Evolutionary conservation across 2,113 vertebrate species (phyloP).

Genomic region (Ancistrus triradiatus): DNA sequence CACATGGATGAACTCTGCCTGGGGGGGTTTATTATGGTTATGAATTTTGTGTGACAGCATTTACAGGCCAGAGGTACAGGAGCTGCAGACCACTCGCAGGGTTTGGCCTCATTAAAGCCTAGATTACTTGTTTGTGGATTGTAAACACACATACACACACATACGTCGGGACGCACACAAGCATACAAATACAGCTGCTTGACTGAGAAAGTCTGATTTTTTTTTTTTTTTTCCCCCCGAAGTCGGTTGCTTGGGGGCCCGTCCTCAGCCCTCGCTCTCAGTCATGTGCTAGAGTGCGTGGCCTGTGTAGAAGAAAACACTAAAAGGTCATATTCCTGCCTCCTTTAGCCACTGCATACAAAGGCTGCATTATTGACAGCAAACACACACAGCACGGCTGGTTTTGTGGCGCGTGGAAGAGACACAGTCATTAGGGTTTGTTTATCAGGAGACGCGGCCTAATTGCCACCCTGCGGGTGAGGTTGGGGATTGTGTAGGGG

Average conservation of each 20-base stretch:
- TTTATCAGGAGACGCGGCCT: slow-evolving; percentile 42
- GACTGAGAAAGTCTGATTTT: no score
- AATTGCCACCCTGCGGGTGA: slow-evolving; percentile 37
- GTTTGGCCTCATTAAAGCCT: slow-evolving; percentile 58
- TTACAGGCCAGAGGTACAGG: slow-evolving; percentile 26
- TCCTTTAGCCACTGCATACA: not conserved
- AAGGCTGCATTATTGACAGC: not conserved
- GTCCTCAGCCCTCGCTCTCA: slow-evolving; percentile 1
- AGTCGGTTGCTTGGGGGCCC: not conserved
- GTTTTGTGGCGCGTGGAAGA: not conserved
- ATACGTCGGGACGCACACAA: not conserved
- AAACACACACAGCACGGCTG: not conserved
- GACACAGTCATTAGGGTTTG: slow-evolving; percentile 29
- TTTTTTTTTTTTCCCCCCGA: no score
- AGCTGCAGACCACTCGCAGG: slow-evolving; percentile 42
- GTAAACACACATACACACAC: slow-evolving; percentile 20
- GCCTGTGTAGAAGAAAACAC: not conserved
- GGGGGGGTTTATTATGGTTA: slow-evolving; percentile 50
- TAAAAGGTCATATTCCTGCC: not conserved
- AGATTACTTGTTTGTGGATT: slow-evolving; percentile 44
- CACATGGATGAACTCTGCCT: slow-evolving; percentile 30
- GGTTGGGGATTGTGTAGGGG: not conserved
- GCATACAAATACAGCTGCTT: not conserved
- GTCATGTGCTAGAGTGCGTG: not conserved
- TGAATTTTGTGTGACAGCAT: slow-evolving; percentile 41